Evolutionary conservation across 1,140 invertebrate species (phyloP).

Genomic region (Thaumetopoea pityocampa): DNA sequence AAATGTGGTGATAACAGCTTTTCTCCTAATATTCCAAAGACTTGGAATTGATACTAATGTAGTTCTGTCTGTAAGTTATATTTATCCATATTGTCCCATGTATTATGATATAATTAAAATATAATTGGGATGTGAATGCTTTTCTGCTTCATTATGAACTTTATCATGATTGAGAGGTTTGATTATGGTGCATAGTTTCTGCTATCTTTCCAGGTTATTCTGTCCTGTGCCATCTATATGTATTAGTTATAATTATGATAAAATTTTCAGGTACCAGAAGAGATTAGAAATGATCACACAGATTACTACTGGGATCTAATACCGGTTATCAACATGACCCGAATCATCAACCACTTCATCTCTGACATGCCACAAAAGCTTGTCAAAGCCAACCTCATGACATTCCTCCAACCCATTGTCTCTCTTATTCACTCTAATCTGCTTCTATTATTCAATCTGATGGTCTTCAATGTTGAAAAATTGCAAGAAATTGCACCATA

Average conservation of each 20-base stretch:
- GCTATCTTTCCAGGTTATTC: no score
- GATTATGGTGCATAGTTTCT: no score
- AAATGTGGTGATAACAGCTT: constrained; percentile 37
- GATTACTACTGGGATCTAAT: constrained; percentile 56
- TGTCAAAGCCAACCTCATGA: constrained; percentile 28
- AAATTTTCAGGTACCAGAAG: constrained; percentile 42
- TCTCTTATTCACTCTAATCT: constrained; percentile 41
- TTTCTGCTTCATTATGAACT: no score
- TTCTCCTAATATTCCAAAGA: constrained; percentile 45
- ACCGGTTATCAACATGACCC: constrained; percentile 53
- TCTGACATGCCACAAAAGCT: constrained; percentile 30
- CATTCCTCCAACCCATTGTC: constrained; percentile 44
- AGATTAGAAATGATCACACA: constrained; percentile 41
- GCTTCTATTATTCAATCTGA: constrained; percentile 43
- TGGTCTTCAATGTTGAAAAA: constrained; percentile 45
- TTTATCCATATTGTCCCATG: not conserved
- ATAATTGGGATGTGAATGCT: no score
- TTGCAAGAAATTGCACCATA: constrained; percentile 36
- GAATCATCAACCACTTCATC: constrained; percentile 44
- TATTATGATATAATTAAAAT: not conserved
- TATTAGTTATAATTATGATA: no score
- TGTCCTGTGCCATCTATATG: no score
- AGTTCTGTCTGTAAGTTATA: constrained; percentile 36
- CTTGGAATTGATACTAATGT: constrained; percentile 50
- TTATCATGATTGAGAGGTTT: no score